Evolutionary conservation across 2,888 invertebrate genomes (phyloP), one percentile per base, ranked within the genome.

Genomic region (Apodemia hepburni): DNA sequence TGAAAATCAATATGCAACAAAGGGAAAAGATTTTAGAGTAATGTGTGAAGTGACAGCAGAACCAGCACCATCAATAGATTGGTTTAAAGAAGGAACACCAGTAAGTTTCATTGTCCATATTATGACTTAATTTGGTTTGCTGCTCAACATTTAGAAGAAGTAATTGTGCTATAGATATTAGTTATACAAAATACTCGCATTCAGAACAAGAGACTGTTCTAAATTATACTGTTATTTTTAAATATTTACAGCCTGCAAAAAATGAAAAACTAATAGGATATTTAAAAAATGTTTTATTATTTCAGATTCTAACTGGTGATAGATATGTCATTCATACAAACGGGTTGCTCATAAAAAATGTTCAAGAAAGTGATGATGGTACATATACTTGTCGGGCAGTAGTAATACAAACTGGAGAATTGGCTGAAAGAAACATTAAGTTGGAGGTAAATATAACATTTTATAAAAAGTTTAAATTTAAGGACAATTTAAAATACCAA

Each of bases 341-440:
- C 71, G 97, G 97, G 0, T 85, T 98, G 12, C 84, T 95, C 64
- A 96, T 98, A 66, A 95, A 94, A 71, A 94, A 95, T 71, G 95
- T 97, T 0, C 93, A 94, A 70, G 96, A 96, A 79, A 93, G 95
- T 17, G 97, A 98, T 74, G 97, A 97, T 77, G 98, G 97, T 0
- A 93, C 95, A 11, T 98, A 98, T 79, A 96, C 95, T 5, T 98
- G 98, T 77, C 93, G 97, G 58, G 98, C 97, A n/a, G 94, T 96
- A 51, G 97, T 97, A 0, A 93, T 95, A 18, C 93, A 93, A 68
- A 96, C 97, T 49, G 98, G 97, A 51, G 95, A 97, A 78, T 92
- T 97, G 6, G 93, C 94, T 61, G 95, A 95, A 71, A 93, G 95
- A 66, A 93, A 94, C 73, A 98, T 98, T 69, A 95, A 95, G 80